Base-by-base conservation (phyloP, 1,140 invertebrate species). In the Lordiphosa collinella region DNA sequence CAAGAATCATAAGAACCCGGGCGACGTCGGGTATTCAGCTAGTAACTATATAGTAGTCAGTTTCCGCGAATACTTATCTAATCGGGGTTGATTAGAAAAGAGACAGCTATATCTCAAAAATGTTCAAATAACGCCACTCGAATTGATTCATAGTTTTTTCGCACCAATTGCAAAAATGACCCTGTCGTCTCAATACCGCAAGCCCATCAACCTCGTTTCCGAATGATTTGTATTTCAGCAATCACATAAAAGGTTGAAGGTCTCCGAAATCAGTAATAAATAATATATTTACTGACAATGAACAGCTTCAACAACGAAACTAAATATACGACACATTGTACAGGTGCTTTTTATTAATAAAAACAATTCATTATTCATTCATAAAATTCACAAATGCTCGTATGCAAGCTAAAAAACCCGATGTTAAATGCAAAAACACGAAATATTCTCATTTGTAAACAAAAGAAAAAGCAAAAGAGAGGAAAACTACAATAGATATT, bases 341-440 rank as follows among this genome's bases (percentile, higher is more conserved):
- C 25, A 44, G 29, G 38, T 41, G 41, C 47, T 35, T 35, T 7
- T 16, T 54, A 22, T 41, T 7, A 12, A 38, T 32, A 52, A 32
- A 63, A 51, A 40, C 34, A 7, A 2, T 31, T 46, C 32, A 12
- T 37, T 44, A 60, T 54, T 65, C 59, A 64, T 65, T 65, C 49
- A 65, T 47, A 48, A 57, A 57, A 12, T 8, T 13, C 9, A 16
- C 25, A 44, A 16, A 4, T 46, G 35, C 46, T n/a, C 22, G 35
- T 18, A n/a, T n/a, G n/a, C n/a, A n/a, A n/a, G n/a, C 43, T 51
- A 62, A 40, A 25, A 38, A 46, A 47, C 25, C 10, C 11, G 9
- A 32, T 16, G 13, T 10, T 44, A 44, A 53, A 32, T 44, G 47
- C 37, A 14, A 6, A n/a, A 9, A 13, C 18, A 22, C 4, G 18